Percentiles rank a stretch among this genome's conserved stretches.
Conservation (phyloP, 2,888 invertebrate genomes). For the Clostera curtula region DNA sequence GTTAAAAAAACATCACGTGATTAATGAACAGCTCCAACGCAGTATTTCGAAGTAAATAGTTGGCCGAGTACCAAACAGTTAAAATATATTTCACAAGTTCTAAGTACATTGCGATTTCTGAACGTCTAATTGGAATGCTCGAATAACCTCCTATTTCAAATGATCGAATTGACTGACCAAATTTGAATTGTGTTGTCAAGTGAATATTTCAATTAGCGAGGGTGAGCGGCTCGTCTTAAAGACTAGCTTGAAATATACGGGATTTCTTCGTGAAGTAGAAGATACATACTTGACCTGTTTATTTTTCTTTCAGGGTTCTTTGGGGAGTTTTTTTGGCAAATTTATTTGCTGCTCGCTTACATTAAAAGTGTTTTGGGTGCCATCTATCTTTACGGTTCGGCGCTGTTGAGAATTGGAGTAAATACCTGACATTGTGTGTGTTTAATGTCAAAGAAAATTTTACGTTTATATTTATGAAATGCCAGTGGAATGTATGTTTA, state of each 20-base stretch:
- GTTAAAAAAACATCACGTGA: too few species aligned
- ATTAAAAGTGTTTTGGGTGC: conserved; percentile 22
- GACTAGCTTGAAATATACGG: conserved; percentile 1
- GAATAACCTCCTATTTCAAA: too few species aligned
- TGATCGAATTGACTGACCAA: too few species aligned
- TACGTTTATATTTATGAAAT: conserved; percentile 7
- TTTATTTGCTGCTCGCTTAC: conserved; percentile 25
- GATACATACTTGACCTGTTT: conserved; percentile 6
- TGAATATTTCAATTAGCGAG: too few species aligned
- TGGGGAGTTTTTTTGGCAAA: conserved; percentile 22
- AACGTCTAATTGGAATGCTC: too few species aligned
- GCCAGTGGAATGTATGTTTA: too few species aligned
- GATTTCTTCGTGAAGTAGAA: conserved; percentile 7
- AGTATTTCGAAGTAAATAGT: too few species aligned
- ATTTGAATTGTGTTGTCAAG: too few species aligned
- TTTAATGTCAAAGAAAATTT: conserved; percentile 15
- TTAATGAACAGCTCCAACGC: too few species aligned
- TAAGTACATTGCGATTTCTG: too few species aligned
- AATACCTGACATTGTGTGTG: conserved; percentile 13
- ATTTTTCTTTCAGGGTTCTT: conserved; percentile 14
- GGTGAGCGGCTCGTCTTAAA: conserved; percentile 1
- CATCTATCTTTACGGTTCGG: conserved; percentile 22
- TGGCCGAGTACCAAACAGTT: too few species aligned
- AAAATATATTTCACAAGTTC: too few species aligned
- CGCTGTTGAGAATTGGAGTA: conserved; percentile 15